Base-by-base conservation (phyloP, 2,797 vertebrate species). In the Eutrigla gurnardus region DNA sequence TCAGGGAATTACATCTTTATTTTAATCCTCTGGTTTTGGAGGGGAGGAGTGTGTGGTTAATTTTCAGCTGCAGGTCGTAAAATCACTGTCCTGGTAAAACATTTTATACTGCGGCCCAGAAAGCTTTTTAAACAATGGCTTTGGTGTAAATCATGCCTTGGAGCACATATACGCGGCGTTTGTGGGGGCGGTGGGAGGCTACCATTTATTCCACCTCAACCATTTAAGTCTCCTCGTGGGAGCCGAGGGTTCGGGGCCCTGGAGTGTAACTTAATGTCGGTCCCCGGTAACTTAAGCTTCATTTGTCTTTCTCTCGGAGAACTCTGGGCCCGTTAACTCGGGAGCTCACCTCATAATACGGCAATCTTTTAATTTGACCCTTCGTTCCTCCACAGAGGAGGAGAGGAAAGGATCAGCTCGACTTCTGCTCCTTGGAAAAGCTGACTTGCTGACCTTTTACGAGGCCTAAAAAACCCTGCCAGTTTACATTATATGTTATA, bases 71-170 rank as follows among this genome's bases (percentile, higher is more conserved):
- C 64, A 84, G 77, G 82, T 90, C 83, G 49, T 94, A 93, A 93
- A 93, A 84, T 77, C 85, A 65, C 70, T 88, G 86, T 92, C 86
- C 89, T 91, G 89, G 81, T 93, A 89, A 93, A 93, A 89, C 88
- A 90, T 92, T 93, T 93, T 84, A 91, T 90, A 82, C 85, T 39
- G 80, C 35, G 83, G 84, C 88, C 83, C 81, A 83, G 81, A 89
- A 91, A 91, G 84, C 85, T 83, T 91, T 92, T 93, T 81, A 88
- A 93, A 92, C 88, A 78, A 85, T 89, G 83, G 68, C 85, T 87
- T 88, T 82, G 81, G 82, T 82, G 75, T 94, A 93, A 94, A 94
- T 93, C 89, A 92, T 47, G 80, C 53, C 67, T 25, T 78, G 76
- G 70, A 89, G 88, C 83, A 75, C 78, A 86, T 87, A 42, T 25